Evolutionary conservation across 2,113 vertebrate species (phyloP), one percentile per base, ranked within the genome.

Genomic region (Anas platyrhynchos): DNA sequence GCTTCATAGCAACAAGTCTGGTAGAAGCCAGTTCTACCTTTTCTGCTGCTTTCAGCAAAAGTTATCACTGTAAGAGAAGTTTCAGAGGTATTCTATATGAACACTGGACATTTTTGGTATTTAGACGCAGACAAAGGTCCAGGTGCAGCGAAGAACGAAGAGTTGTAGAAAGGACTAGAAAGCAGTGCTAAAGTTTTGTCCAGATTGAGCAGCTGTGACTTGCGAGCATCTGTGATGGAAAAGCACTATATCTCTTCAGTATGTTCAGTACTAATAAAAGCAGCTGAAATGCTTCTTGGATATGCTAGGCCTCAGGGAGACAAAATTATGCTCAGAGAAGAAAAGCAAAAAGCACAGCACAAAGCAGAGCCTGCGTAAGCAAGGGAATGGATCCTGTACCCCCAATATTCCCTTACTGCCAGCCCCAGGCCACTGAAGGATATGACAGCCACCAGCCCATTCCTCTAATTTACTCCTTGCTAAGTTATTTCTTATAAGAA

Each of bases 361-460:
- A 1, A 55, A 75, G 4, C 48, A 69, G 14, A 79, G 36, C 38
- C 38, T 20, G 34, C 3, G 9, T 13, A 14, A 67, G 13, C 3
- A 0, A 1, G 5, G 8, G n/a, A 52, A 18, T 18, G n/a, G 29
- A 10, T 83, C 16, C 7, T 0, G 0, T 0, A 1, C 9, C n/a
- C 54, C 13, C 52, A 34, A 0, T 22, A 3, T 58, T 32, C 16
- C 7, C 26, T 66, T 22, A 2, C 31, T 46, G 56, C 74, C 56
- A 34, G 20, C 32, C 26, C 2, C 22, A 31, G 11, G 27, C 50
- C 12, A 2, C 26, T 1, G 0, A 2, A 9, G 50, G n/a, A 29
- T 67, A 13, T 41, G 27, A 56, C 43, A 86, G n/a, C 26, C 56
- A 63, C 9, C 43, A 55, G n/a, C 3, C 46, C 31, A 23, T 58